Evolutionary conservation across 1,140 invertebrate species (phyloP).

Genomic region (Drosophila teissieri): DNA sequence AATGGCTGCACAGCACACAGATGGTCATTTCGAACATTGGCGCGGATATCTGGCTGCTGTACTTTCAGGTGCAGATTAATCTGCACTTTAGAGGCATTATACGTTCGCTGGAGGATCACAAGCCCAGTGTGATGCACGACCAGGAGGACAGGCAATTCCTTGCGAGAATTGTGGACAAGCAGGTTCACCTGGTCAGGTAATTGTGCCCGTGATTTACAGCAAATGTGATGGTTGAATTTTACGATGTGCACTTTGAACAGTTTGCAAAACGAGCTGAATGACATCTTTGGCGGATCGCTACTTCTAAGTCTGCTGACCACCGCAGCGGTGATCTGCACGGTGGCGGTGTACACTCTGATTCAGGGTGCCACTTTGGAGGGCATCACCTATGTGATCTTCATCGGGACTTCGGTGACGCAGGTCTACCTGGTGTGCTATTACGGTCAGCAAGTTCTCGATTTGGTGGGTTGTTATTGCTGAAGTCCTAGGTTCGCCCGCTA

Average conservation of each 20-base stretch:
- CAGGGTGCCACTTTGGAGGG: constrained; percentile 53
- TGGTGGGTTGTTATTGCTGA: constrained; percentile 7
- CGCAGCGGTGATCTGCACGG: constrained; percentile 47
- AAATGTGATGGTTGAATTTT: no score
- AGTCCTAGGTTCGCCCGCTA: no score
- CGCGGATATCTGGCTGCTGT: constrained; percentile 59
- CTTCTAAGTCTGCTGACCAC: constrained; percentile 56
- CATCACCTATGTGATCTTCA: constrained; percentile 43
- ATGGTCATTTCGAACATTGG: constrained; percentile 50
- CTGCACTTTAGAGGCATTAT: constrained; percentile 58
- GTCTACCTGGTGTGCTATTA: constrained; percentile 60
- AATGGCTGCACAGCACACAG: constrained; percentile 52
- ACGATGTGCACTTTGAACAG: constrained; percentile 4
- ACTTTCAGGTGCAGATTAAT: constrained; percentile 57
- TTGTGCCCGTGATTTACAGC: neutral
- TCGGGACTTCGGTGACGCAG: constrained; percentile 39
- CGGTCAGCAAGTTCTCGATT: constrained; percentile 45
- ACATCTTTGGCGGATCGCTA: constrained; percentile 43
- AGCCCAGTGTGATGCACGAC: constrained; percentile 27
- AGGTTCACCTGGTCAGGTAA: constrained; percentile 48
- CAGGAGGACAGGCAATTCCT: constrained; percentile 37
- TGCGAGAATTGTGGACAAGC: constrained; percentile 47
- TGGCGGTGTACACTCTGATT: constrained; percentile 43
- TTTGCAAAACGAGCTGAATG: constrained; percentile 43
- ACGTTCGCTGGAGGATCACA: constrained; percentile 26